Conservation (phyloP, 2,797 vertebrate species). For the Onychomys leucogaster region DNA sequence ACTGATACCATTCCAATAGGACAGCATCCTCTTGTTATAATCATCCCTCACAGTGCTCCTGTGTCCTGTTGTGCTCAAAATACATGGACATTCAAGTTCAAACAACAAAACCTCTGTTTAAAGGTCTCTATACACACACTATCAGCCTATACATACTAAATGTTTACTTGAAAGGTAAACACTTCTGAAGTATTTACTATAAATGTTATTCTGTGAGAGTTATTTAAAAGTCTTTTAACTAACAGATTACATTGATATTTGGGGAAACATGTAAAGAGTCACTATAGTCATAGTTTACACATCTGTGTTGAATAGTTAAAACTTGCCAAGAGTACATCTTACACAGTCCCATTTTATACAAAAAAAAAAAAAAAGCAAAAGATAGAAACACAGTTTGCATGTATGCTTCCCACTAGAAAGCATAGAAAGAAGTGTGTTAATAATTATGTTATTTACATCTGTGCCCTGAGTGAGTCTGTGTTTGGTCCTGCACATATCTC, state of each 20-base stretch:
- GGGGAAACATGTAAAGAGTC: background rate
- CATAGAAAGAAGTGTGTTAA: background rate
- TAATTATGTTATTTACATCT: background rate
- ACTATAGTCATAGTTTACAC: background rate
- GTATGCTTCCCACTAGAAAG: background rate
- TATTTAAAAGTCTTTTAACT: background rate
- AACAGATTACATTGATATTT: slow-evolving; percentile 2
- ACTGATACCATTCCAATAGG: background rate
- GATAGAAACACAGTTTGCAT: background rate
- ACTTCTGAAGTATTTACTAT: slow-evolving; percentile 41
- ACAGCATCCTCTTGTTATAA: background rate
- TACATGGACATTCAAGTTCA: background rate
- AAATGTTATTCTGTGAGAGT: background rate
- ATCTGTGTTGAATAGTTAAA: background rate
- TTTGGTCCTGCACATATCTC: background rate
- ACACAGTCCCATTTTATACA: background rate
- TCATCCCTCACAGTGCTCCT: background rate
- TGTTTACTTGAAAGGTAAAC: slow-evolving; percentile 18
- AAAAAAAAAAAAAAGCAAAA: background rate
- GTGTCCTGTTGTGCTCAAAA: background rate
- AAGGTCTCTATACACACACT: background rate
- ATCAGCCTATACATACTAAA: background rate
- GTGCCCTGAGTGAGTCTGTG: too few species aligned
- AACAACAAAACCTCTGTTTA: slow-evolving; percentile 16
- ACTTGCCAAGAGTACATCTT: background rate